A percentile compares a stretch with the other conserved stretches of the same genome.
These are phyloP conservation scores for Pseudococcus longispinus DNA, from an alignment of 2,888 invertebrate species.

Conservation along the genomic window DNA sequence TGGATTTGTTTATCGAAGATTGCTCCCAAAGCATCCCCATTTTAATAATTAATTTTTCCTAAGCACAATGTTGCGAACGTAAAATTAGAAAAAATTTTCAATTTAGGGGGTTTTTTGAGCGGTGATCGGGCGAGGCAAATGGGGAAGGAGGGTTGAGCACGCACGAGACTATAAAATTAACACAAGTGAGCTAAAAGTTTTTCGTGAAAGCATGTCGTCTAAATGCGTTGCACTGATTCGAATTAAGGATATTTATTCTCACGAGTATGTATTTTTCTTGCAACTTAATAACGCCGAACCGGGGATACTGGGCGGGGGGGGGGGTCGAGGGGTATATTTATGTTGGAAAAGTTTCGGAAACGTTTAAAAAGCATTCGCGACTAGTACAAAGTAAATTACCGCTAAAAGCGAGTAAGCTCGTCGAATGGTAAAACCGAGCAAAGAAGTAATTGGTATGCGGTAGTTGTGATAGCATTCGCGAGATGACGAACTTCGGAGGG, in stretches of 20 bases:
- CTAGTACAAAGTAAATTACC: constrained; percentile 16
- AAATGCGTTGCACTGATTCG: not conserved
- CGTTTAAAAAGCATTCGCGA: constrained; percentile 15
- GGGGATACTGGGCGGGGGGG: not conserved
- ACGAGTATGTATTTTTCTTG: constrained; percentile 2
- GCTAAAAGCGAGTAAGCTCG: not conserved
- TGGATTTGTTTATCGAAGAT: not conserved
- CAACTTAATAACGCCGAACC: not conserved
- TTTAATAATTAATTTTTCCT: not conserved
- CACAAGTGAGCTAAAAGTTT: not conserved
- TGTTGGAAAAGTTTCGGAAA: constrained; percentile 5
- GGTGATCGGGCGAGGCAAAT: not conserved
- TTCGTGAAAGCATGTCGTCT: not conserved
- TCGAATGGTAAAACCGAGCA: not conserved
- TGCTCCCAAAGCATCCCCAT: not conserved
- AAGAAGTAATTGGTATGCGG: constrained; percentile 28
- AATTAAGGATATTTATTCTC: constrained; percentile 20
- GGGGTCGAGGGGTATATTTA: not conserved
- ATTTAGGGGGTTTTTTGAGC: not conserved
- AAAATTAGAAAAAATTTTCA: constrained; percentile 26
- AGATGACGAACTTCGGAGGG: not conserved
- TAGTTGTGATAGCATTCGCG: not conserved
- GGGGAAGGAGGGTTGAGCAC: not conserved
- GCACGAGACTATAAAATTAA: not conserved
- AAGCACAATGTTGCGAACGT: not conserved